Conservation (phyloP, 2,888 invertebrate species). For the Iselma pallidipennis region DNA sequence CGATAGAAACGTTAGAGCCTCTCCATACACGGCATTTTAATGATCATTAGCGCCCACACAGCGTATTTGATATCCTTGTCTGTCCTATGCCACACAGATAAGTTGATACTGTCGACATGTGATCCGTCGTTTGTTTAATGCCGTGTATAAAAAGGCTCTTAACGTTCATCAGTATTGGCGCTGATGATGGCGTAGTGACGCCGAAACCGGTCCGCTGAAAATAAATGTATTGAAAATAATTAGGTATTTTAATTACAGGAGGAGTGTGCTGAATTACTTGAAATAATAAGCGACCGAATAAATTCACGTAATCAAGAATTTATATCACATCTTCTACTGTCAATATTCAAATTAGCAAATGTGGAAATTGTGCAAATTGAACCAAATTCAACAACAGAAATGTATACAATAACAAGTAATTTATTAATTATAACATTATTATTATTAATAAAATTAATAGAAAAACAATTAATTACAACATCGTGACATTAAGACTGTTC, state of each 20-base stretch:
- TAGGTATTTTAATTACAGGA: slow-evolving; percentile 63
- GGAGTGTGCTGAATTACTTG: slow-evolving; percentile 80
- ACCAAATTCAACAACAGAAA: slow-evolving; percentile 57
- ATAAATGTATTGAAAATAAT: neutral
- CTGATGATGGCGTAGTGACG: no score
- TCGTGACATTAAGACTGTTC: slow-evolving; percentile 51
- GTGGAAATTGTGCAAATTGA: slow-evolving; percentile 84
- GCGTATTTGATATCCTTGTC: no score
- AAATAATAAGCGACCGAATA: slow-evolving; percentile 81
- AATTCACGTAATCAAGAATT: slow-evolving; percentile 84
- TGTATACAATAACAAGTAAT: slow-evolving; percentile 27
- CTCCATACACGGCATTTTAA: no score
- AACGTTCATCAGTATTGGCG: no score
- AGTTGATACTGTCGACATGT: no score
- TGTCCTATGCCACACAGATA: no score
- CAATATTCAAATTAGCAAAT: slow-evolving; percentile 91
- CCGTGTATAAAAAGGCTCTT: no score
- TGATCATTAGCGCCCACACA: no score
- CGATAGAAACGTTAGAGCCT: no score
- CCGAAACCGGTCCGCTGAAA: no score
- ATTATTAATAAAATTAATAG: slow-evolving; percentile 36
- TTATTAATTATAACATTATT: slow-evolving; percentile 35
- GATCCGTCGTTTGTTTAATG: no score
- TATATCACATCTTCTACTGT: slow-evolving; percentile 82
- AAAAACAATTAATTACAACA: slow-evolving; percentile 33